Base-by-base conservation (phyloP, 2,888 invertebrate species). In the Pristionchus exspectatus region DNA sequence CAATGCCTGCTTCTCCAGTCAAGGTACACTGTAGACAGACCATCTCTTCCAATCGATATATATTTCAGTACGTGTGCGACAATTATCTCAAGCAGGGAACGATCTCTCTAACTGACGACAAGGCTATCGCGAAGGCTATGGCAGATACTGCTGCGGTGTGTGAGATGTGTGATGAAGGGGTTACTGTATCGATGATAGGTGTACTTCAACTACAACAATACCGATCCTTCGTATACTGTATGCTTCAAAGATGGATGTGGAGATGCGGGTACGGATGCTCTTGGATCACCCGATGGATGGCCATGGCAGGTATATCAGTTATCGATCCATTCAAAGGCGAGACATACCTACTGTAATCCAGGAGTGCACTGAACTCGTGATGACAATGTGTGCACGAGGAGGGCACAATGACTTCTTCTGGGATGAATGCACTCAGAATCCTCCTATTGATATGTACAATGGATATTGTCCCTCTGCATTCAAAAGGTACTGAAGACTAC, bases 331-430 rank as follows among this genome's bases (percentile, higher is more conserved):
- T 21, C 24, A 66, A 86, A 1, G 27, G 14, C 27, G 16, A 2
- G 44, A 27, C 18, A 86, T 72, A 72, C 56, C 9, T 72, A 72
- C 56, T 2, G 56, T 54, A 38, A 5, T 88, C 27, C 96, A 98
- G 97, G 96, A 97, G 0, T 99, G 98, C 95, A 98, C 98, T 54
- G 98, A 99, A 95, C 98, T 99, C 97, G 97, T 98, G 90, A 98
- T 98, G 97, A 98, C 98, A 0, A 97, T 97, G 96, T 98, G 98
- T 95, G 96, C 97, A 7, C 96, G 97, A 91, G 97, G 97, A 1
- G 91, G 90, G 0, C 96, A 96, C 18, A 98, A 97, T 94, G 98
- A 99, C 97, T 98, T 98, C 95, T 97, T 96, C 94, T 95, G 97
- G 0, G 96, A 90, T 10, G 91, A 92, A 56, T 93, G 92, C 63